A percentile compares a stretch with the other conserved stretches of the same genome.
Evolutionary conservation across 2,797 vertebrate genomes (phyloP).

Genomic region (Siniperca scherzeri): DNA sequence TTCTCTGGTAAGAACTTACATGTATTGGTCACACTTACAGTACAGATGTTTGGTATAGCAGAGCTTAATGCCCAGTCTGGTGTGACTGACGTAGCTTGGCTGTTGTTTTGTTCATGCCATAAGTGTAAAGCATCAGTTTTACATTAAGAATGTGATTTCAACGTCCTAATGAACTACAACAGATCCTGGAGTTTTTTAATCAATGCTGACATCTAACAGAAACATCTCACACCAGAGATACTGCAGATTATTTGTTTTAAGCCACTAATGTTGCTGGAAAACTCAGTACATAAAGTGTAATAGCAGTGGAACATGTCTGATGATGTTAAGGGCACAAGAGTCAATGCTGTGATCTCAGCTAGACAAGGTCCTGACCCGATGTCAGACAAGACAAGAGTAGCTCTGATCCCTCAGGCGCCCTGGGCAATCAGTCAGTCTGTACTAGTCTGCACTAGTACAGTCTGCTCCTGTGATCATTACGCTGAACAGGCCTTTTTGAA

Average conservation of each 20-base stretch:
- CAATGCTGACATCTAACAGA: background rate
- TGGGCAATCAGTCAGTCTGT: constrained; percentile 64
- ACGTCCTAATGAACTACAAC: constrained; percentile 1
- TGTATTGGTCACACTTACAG: background rate
- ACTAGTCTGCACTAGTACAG: constrained; percentile 66
- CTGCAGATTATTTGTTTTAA: background rate
- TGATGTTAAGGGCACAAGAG: constrained; percentile 22
- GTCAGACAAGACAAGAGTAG: constrained; percentile 53
- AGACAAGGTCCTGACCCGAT: constrained; percentile 37
- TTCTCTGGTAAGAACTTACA: constrained; percentile 41
- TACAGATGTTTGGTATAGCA: constrained; percentile 13
- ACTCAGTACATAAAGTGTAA: background rate
- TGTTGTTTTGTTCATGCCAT: constrained; percentile 2
- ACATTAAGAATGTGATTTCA: background rate
- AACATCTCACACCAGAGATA: background rate
- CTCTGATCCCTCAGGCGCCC: constrained; percentile 46
- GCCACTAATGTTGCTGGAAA: background rate
- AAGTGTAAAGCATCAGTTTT: background rate
- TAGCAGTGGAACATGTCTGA: constrained; percentile 17
- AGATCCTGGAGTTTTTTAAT: constrained; percentile 2
- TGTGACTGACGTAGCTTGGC: background rate
- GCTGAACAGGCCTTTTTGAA: constrained; percentile 69
- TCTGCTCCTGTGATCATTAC: constrained; percentile 75
- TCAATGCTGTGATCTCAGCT: constrained; percentile 38
- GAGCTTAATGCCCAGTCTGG: background rate